phyloP scores from a whole-genome alignment of 2,797 vertebrate genomes.

The Tangara arthus region DNA sequence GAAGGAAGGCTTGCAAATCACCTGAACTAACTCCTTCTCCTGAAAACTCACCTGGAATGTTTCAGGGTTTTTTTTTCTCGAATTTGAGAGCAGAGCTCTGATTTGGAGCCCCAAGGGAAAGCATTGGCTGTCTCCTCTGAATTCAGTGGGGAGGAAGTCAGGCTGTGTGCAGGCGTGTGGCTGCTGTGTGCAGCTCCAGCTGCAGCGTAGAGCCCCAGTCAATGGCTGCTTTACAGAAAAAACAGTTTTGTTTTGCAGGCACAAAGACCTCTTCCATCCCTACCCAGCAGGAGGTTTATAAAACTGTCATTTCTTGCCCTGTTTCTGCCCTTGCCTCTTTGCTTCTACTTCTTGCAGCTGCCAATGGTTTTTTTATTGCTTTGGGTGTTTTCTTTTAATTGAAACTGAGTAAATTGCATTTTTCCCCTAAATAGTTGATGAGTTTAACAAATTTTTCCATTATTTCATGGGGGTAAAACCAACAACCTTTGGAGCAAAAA shows the following conservation, averaged over 20 bases:
- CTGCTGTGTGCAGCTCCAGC: background rate
- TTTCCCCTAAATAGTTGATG: background rate
- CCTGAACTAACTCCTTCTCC: background rate
- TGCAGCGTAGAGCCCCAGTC: background rate
- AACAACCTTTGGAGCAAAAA: background rate
- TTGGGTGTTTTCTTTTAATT: background rate
- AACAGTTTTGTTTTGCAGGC: background rate
- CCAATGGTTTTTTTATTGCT: background rate
- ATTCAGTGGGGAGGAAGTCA: background rate
- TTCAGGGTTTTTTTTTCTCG: rapidly evolving
- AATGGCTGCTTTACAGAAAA: background rate
- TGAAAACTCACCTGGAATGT: background rate
- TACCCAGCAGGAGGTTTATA: background rate
- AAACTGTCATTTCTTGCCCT: constrained; percentile 30
- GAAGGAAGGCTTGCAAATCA: background rate
- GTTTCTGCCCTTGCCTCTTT: background rate
- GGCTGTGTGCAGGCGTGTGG: background rate
- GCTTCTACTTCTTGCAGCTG: background rate
- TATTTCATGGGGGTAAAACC: background rate
- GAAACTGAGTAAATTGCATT: background rate
- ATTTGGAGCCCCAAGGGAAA: background rate
- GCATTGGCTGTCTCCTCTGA: background rate
- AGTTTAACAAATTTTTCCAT: background rate
- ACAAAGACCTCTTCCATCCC: constrained; percentile 9
- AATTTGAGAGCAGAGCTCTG: background rate